phyloP scores from a whole-genome alignment of 2,797 vertebrate genomes.

The Amniataba percoides region DNA sequence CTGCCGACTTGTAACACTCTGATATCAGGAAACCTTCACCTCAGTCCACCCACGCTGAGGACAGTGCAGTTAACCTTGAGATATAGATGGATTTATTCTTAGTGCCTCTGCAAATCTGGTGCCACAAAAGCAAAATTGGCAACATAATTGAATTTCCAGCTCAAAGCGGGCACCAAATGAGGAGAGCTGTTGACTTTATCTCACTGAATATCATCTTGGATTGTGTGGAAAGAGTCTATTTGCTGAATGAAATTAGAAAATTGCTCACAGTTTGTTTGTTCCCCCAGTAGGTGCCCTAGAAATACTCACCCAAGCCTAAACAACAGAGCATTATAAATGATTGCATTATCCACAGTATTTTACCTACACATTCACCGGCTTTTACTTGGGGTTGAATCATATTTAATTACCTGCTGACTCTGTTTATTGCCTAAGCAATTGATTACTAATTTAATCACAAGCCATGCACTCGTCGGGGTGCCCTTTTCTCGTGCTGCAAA shows the following conservation, averaged over 20 bases:
- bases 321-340: neutral
- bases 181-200: slow-evolving; percentile 21
- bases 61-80: slow-evolving; percentile 28
- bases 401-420: slow-evolving; percentile 69
- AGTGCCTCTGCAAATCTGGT: slow-evolving; percentile 33
- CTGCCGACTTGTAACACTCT: no score
- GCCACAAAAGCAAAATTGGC: slow-evolving; percentile 14
- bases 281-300: neutral
- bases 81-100: slow-evolving; percentile 60
- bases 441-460: slow-evolving; percentile 71
- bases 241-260: slow-evolving; percentile 14
- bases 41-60: neutral
- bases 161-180: slow-evolving; percentile 3
- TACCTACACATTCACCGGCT: neutral
- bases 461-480: slow-evolving; percentile 47
- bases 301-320: neutral
- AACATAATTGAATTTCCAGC: slow-evolving; percentile 48
- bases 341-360: slow-evolving; percentile 10
- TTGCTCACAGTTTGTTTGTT: slow-evolving; percentile 16
- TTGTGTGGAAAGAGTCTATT: neutral
- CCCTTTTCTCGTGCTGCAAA: slow-evolving; percentile 45
- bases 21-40: neutral
- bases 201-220: slow-evolving; percentile 2
- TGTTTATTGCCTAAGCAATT: slow-evolving; percentile 69
- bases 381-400: slow-evolving; percentile 43